A percentile compares a stretch with the other conserved stretches of the same genome.
Evolutionary conservation across 2,113 vertebrate species (phyloP).

Genomic region (Andinoacara biseriatus): DNA sequence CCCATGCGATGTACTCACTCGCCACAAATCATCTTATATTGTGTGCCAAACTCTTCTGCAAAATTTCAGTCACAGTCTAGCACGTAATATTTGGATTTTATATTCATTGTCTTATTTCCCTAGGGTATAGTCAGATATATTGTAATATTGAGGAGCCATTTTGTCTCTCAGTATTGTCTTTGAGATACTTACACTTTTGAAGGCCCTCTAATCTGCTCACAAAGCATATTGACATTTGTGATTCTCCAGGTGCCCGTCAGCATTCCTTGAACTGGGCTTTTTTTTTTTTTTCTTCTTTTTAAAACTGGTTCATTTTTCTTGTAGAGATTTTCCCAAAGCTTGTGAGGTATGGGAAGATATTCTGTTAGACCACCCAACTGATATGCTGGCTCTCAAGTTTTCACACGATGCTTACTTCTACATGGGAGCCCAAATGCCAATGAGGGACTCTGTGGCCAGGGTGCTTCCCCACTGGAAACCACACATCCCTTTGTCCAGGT

Average conservation of each 20-base stretch:
- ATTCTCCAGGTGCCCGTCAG: background rate
- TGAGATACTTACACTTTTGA: background rate
- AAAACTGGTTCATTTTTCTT: slow-evolving; percentile 34
- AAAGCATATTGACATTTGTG: background rate
- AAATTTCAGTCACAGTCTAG: background rate
- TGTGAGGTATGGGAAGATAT: slow-evolving; percentile 89
- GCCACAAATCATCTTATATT: background rate
- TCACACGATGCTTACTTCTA: slow-evolving; percentile 91
- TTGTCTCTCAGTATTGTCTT: background rate
- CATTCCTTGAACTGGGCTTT: background rate
- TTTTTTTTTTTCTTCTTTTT: background rate
- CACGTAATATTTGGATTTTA: slow-evolving; percentile 2
- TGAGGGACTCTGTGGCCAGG: slow-evolving; percentile 90
- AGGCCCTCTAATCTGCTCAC: background rate
- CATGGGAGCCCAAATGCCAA: slow-evolving; percentile 83
- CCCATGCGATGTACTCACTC: background rate
- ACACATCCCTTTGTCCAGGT: slow-evolving; percentile 88
- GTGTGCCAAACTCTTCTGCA: background rate
- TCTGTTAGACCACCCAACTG: slow-evolving; percentile 88
- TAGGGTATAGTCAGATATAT: background rate
- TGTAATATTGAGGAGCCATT: background rate
- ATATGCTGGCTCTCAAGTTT: slow-evolving; percentile 92
- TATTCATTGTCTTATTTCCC: slow-evolving; percentile 25
- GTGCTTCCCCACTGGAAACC: slow-evolving; percentile 91
- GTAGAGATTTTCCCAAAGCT: slow-evolving; percentile 84